These are phyloP conservation scores for Pseudochirops cupreus DNA, from an alignment of 2,797 vertebrate genomes.

Conservation along the genomic window DNA sequence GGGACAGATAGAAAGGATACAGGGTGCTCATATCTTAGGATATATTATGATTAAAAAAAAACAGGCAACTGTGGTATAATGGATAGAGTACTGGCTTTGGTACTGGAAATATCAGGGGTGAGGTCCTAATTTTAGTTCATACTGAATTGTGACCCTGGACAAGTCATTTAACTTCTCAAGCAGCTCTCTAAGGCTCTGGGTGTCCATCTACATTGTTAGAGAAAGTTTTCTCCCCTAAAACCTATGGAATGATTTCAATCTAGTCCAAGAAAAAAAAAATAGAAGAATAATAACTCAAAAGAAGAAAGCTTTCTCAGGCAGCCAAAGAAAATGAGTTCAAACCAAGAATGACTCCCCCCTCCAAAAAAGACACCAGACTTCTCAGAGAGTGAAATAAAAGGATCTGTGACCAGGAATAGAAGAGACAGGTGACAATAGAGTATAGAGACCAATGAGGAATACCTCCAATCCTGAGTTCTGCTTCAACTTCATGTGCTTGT, in stretches of 20 bases:
- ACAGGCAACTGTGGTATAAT: not conserved
- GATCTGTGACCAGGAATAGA: not conserved
- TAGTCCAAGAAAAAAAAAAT: not conserved
- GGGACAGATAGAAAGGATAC: not conserved
- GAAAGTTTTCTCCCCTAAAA: not conserved
- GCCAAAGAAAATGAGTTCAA: not conserved
- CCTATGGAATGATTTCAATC: not conserved
- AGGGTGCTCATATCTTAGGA: not conserved
- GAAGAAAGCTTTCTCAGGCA: conserved; percentile 4
- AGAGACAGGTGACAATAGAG: not conserved
- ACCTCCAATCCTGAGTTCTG: not conserved
- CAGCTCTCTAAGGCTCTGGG: not conserved
- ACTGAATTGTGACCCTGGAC: not conserved
- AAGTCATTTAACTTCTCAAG: not conserved
- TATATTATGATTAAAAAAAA: not conserved
- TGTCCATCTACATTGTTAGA: not conserved
- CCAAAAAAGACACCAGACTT: not conserved
- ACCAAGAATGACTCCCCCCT: not conserved
- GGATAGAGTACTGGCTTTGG: not conserved
- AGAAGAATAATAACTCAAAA: not conserved
- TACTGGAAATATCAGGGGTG: not conserved
- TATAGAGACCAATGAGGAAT: not conserved
- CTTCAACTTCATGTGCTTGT: not conserved
- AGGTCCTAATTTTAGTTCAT: not conserved
- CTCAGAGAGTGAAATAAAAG: not conserved